A percentile compares a stretch with the other conserved stretches of the same genome.
Evolutionary conservation across 2,888 invertebrate genomes (phyloP).

Genomic region (Toxonevra muliebris): DNA sequence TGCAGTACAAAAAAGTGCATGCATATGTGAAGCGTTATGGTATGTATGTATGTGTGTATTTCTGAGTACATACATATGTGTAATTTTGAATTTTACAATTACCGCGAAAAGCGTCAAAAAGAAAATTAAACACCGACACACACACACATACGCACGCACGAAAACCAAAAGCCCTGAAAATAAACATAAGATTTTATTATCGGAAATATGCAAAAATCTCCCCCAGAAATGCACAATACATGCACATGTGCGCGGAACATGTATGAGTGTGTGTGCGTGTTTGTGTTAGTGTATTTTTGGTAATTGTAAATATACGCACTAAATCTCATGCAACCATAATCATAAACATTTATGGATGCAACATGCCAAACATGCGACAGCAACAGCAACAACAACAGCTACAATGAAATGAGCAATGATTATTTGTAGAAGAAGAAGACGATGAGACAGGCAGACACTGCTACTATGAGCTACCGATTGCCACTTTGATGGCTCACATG

Average conservation of each 20-base stretch:
- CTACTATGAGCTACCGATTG: neutral
- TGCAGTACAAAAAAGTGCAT: no score
- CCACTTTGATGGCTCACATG: neutral
- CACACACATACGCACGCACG: no score
- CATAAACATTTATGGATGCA: constrained; percentile 64
- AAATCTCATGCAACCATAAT: constrained; percentile 57
- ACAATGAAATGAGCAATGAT: no score
- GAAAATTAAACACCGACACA: neutral
- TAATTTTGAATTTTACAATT: constrained; percentile 7
- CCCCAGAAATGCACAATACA: constrained; percentile 31
- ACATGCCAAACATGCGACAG: constrained; percentile 36
- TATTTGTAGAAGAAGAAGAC: no score
- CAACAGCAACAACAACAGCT: constrained; percentile 18
- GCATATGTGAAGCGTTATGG: neutral
- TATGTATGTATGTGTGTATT: neutral
- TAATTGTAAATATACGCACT: constrained; percentile 35
- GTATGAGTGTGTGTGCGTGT: constrained; percentile 10
- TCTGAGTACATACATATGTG: neutral
- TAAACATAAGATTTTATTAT: constrained; percentile 50
- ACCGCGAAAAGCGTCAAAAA: constrained; percentile 1
- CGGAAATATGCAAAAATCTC: constrained; percentile 39
- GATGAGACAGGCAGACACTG: no score
- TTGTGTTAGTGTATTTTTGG: constrained; percentile 28
- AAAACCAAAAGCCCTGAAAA: constrained; percentile 18
- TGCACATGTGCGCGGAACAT: constrained; percentile 16